Percentiles rank a stretch among this genome's conserved stretches.
Conservation (phyloP, 2,888 invertebrate genomes). For the Tetragnatha montana region DNA sequence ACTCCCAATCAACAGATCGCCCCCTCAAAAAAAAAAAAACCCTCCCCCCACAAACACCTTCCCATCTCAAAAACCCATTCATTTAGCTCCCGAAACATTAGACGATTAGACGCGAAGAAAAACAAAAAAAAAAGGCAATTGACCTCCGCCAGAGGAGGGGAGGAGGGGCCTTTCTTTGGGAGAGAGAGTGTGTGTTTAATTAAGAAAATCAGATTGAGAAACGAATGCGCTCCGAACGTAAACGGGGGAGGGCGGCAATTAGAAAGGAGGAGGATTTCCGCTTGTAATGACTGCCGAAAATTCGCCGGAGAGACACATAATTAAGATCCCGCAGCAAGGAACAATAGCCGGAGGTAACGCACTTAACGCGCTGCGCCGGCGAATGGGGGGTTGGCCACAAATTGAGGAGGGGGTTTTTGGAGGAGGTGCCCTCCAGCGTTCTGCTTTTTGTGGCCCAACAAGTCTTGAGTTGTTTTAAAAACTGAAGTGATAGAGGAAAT, state of each 20-base stretch:
- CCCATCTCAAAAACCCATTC: slow-evolving; percentile 58
- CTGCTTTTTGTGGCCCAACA: no score
- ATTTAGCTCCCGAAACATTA: slow-evolving; percentile 68
- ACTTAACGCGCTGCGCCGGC: slow-evolving; percentile 51
- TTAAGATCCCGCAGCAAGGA: slow-evolving; percentile 70
- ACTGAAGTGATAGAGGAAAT: no score
- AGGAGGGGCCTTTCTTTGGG: slow-evolving; percentile 36
- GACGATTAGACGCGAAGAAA: slow-evolving; percentile 38
- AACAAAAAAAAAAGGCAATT: slow-evolving; percentile 33
- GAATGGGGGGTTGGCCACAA: slow-evolving; percentile 39
- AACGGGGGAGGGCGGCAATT: slow-evolving; percentile 62
- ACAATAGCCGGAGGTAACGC: slow-evolving; percentile 71
- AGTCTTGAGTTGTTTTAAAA: no score
- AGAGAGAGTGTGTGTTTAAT: slow-evolving; percentile 65
- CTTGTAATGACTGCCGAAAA: slow-evolving; percentile 71
- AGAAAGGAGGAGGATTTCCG: slow-evolving; percentile 71
- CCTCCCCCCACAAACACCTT: slow-evolving; percentile 6
- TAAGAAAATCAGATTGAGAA: slow-evolving; percentile 70
- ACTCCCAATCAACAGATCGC: background rate
- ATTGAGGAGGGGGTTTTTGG: background rate
- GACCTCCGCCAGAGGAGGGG: slow-evolving; percentile 39
- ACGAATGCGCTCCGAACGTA: slow-evolving; percentile 50
- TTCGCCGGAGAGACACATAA: slow-evolving; percentile 71
- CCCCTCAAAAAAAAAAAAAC: slow-evolving; percentile 19
- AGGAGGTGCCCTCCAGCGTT: no score